A percentile compares a stretch with the other conserved stretches of the same genome.
Conservation (phyloP, 1,140 invertebrate species). For the Akabosia matsudoensis region DNA sequence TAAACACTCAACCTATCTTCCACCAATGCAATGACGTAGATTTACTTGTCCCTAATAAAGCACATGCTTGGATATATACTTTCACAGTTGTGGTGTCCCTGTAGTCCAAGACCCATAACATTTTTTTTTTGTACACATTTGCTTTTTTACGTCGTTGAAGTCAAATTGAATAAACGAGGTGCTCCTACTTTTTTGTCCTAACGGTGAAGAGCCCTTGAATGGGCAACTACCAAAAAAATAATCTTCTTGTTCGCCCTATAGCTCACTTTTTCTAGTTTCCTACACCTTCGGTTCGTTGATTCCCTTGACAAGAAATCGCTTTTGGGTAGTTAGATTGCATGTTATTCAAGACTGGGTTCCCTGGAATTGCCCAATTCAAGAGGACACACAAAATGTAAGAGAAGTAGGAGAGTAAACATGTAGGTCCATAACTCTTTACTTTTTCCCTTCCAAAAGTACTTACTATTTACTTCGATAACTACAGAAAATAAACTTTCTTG, state of each 20-base stretch:
- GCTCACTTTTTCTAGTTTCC: background rate
- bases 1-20: too few species aligned
- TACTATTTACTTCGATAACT: too few species aligned
- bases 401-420: too few species aligned
- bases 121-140: too few species aligned
- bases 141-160: background rate
- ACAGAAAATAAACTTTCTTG: background rate
- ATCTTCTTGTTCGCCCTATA: background rate
- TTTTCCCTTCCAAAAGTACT: too few species aligned
- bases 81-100: too few species aligned
- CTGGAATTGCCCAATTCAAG: too few species aligned
- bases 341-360: background rate
- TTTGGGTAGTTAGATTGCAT: background rate
- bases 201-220: background rate
- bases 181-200: background rate
- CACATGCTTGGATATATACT: too few species aligned
- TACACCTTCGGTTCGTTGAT: background rate
- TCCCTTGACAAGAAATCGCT: background rate
- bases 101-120: too few species aligned
- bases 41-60: too few species aligned
- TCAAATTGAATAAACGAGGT: background rate
- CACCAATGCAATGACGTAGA: too few species aligned
- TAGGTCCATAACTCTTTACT: too few species aligned
- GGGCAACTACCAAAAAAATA: background rate
- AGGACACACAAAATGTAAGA: background rate